Base-by-base conservation (phyloP, 2,797 vertebrate species). In the Myotis vivesi region DNA sequence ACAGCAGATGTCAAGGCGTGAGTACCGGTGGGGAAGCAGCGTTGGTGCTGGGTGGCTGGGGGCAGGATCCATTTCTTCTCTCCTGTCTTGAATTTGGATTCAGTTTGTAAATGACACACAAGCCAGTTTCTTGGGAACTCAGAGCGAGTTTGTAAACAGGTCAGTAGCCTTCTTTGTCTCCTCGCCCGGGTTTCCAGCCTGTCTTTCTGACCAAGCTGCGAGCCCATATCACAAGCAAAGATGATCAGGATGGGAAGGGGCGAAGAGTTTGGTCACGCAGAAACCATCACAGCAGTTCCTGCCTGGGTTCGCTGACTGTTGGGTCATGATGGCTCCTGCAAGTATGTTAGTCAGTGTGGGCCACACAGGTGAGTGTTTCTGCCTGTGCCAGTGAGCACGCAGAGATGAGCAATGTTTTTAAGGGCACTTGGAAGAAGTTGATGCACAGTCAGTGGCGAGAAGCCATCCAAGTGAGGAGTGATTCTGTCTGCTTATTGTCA, bases 1-100 rank as follows among this genome's bases (percentile, higher is more conserved):
- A 99, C 99, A 0, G 99, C 99, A 0, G 99, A 99, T 15, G 99
- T 99, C 4, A 99, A 99, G 98, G 99, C 99, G 99, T 99, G 97
- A 99, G 99, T 97, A 36, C 7, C 66, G 72, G 81, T 66, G 69
- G 93, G 94, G 88, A 62, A 41, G 57, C 76, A 69, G 59, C 41
- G 0, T 30, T 86, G 83, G 77, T 41, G 20, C 46, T 92, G 68
- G 64, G 96, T 91, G 85, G 71, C 86, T 90, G 6, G 91, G 91
- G 83, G 49, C 80, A 95, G 89, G 72, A 82, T 91, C 66, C 0
- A 12, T 69, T 83, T 92, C 73, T 96, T 95, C 90, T 89, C 77
- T 86, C 75, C 41, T 80, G 94, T n/a, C 71, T 89, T 95, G 77
- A 46, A 59, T 92, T 86, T 62, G 57, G 91, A 85, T 83, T 23